Percentiles rank a stretch among this genome's conserved stretches.
Evolutionary conservation across 2,113 vertebrate species (phyloP).

Genomic region (Vanacampus margaritifer): DNA sequence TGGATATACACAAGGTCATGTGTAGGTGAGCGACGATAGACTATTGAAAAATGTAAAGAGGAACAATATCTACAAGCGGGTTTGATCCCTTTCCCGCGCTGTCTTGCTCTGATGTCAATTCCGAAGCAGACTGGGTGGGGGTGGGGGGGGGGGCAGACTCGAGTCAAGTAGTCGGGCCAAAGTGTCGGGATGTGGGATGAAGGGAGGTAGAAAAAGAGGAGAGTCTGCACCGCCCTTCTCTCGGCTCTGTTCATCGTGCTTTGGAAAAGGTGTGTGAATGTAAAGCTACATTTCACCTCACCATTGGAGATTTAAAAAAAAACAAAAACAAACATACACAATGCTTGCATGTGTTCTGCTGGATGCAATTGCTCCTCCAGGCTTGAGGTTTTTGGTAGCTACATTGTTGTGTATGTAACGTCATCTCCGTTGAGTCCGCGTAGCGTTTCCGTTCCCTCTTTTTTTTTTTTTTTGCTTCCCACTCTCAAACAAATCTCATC

Average conservation of each 20-base stretch:
- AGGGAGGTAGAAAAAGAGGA: slow-evolving; percentile 71
- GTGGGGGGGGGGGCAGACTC: slow-evolving; percentile 23
- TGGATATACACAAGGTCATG: slow-evolving; percentile 66
- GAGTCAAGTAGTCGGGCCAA: slow-evolving; percentile 48
- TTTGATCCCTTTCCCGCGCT: slow-evolving; percentile 55
- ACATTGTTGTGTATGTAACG: slow-evolving; percentile 38
- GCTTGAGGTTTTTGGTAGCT: slow-evolving; percentile 64
- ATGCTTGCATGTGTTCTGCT: slow-evolving; percentile 31
- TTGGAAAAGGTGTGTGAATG: slow-evolving; percentile 73
- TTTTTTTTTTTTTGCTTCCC: slow-evolving; percentile 1
- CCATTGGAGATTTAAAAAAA: slow-evolving; percentile 45
- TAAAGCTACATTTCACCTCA: slow-evolving; percentile 65
- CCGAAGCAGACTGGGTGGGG: slow-evolving; percentile 39
- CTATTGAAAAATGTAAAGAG: slow-evolving; percentile 66
- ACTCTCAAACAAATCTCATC: slow-evolving; percentile 54
- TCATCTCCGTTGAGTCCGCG: slow-evolving; percentile 50
- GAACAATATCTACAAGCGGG: slow-evolving; percentile 74
- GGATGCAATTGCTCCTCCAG: slow-evolving; percentile 56
- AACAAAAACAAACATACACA: slow-evolving; percentile 29
- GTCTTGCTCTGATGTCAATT: slow-evolving; percentile 58
- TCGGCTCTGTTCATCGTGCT: slow-evolving; percentile 72
- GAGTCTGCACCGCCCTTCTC: slow-evolving; percentile 61
- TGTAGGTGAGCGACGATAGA: slow-evolving; percentile 71
- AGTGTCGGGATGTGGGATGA: slow-evolving; percentile 40
- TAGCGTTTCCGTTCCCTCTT: slow-evolving; percentile 36